Percentiles rank a stretch among this genome's conserved stretches.
Conservation (phyloP, 2,888 invertebrate species). For the Hemicrepidius hirtus region DNA sequence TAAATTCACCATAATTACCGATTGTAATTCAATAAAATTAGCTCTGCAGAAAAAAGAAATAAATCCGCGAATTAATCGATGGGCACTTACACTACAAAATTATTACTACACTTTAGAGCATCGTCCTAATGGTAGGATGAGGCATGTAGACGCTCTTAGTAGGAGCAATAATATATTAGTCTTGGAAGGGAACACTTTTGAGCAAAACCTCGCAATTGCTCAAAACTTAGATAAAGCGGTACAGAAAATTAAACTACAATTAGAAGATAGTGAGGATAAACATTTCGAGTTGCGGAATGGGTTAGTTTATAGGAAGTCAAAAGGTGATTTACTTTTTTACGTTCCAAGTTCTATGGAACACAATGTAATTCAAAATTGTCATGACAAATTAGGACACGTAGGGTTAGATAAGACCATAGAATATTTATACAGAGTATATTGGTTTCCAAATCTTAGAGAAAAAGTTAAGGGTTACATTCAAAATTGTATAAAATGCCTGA, state of each 20-base stretch:
- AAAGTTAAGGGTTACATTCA: constrained; percentile 57
- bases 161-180: constrained; percentile 53
- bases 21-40: constrained; percentile 58
- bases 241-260: constrained; percentile 47
- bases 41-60: constrained; percentile 60
- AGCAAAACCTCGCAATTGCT: constrained; percentile 52
- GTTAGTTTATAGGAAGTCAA: constrained; percentile 41
- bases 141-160: constrained; percentile 63
- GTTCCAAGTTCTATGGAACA: constrained; percentile 57
- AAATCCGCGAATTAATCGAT: constrained; percentile 56
- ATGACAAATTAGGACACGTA: constrained; percentile 62
- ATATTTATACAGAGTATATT: constrained; percentile 59
- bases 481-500: constrained; percentile 62
- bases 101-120: constrained; percentile 45
- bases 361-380: constrained; percentile 56
- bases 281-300: constrained; percentile 41
- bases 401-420: constrained; percentile 61
- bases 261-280: constrained; percentile 50
- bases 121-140: constrained; percentile 52
- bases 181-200: constrained; percentile 56
- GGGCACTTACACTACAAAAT: constrained; percentile 37
- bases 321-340: constrained; percentile 49
- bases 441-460: constrained; percentile 62
- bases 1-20: constrained; percentile 60
- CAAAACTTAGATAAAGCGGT: constrained; percentile 56